These are phyloP conservation scores for Ochotona princeps DNA, from an alignment of 2,113 vertebrate species.

Conservation along the genomic window DNA sequence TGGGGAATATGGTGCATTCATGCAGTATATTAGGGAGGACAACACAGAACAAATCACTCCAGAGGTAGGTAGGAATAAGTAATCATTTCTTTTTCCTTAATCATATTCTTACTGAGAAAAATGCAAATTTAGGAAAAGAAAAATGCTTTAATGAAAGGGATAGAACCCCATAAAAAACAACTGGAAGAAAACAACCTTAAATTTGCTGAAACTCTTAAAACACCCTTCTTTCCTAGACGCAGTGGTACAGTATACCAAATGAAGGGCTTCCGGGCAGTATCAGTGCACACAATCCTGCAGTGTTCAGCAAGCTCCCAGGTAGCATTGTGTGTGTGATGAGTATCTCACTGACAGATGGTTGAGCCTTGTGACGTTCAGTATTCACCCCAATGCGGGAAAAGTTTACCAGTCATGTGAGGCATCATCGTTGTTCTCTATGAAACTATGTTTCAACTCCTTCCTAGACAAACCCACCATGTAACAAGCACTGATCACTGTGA, in stretches of 20 bases:
- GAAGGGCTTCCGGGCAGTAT: neutral
- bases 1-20: neutral
- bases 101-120: slow-evolving; percentile 20
- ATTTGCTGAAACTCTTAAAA: neutral
- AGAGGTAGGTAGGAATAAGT: slow-evolving; percentile 49
- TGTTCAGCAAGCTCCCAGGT: neutral
- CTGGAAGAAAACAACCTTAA: neutral
- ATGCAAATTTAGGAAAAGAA: neutral
- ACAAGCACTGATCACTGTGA: neutral
- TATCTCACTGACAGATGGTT: neutral
- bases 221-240: neutral
- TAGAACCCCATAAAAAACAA: slow-evolving; percentile 39
- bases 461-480: neutral
- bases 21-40: neutral
- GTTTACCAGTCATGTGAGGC: neutral
- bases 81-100: neutral
- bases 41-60: neutral
- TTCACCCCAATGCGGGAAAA: neutral
- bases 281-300: neutral
- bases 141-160: slow-evolving; percentile 7
- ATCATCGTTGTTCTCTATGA: neutral
- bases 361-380: neutral
- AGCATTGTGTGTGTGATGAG: neutral
- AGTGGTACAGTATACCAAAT: neutral
- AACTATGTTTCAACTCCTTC: neutral